Conservation (phyloP, 2,113 vertebrate species). For the Gymnobelideus leadbeateri region DNA sequence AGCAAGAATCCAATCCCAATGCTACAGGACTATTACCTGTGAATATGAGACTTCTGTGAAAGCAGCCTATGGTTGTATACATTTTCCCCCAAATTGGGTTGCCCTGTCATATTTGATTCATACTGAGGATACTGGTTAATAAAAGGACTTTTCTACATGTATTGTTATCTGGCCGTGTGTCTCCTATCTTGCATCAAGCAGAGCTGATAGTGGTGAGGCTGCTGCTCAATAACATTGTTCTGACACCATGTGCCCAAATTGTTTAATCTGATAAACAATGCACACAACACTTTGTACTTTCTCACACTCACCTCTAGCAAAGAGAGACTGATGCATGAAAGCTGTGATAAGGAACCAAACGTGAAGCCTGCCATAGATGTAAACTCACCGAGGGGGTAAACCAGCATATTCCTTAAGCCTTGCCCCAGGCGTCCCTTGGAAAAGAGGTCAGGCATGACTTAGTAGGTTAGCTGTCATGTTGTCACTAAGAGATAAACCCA, state of each 20-base stretch:
- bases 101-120: neutral
- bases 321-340: constrained; percentile 44
- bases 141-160: neutral
- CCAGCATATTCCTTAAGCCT: constrained; percentile 40
- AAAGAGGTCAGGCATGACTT: constrained; percentile 51
- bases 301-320: constrained; percentile 12
- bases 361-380: constrained; percentile 49
- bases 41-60: neutral
- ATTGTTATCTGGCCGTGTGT: neutral
- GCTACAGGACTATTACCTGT: neutral
- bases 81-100: neutral
- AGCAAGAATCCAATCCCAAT: neutral
- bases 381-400: constrained; percentile 40
- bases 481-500: constrained; percentile 34
- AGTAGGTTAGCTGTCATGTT: constrained; percentile 29
- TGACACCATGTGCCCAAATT: constrained; percentile 35
- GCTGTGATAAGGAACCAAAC: constrained; percentile 25
- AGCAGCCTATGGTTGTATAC: neutral
- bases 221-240: constrained; percentile 27
- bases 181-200: neutral
- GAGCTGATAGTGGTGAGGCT: neutral
- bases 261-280: constrained; percentile 40
- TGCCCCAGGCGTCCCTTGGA: constrained; percentile 7
- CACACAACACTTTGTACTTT: constrained; percentile 19
- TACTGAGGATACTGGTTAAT: neutral